Evolutionary conservation across 2,113 vertebrate genomes (phyloP), one percentile per base, ranked within the genome.

Genomic region (Thryonomys swinderianus): DNA sequence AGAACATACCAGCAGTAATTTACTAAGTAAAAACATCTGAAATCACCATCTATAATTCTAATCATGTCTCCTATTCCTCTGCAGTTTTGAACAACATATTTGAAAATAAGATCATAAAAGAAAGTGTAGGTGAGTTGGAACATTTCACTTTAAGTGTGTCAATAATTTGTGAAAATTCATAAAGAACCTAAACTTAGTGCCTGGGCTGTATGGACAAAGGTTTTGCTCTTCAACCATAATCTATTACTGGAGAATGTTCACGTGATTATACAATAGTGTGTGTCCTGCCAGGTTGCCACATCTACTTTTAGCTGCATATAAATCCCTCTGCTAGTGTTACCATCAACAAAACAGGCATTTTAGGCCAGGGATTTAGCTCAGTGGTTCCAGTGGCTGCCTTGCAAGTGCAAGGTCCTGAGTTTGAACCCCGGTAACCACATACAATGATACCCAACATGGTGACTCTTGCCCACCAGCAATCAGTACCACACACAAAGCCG

Each of bases 221-320:
- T 42, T 80, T 96, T 64, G 34, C 30, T 80, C 37, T 76, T 89
- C 84, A 79, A 67, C 69, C 59, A 30, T 64, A 83, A 96, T 67
- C 67, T 74, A 30, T 34, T 45, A n/a, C 45, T 10, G 1, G 34
- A 93, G 71, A 76, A 89, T 27, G 45, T 64, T 61, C 61, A 48
- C 17, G 40, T 64, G 87, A 86, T 91, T 45, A 64, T 25, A 40
- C 14, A 0, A 25, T 23, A 45, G 78, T 84, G 90, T 90, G 92
- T 95, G 96, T 67, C 83, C 92, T 32, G 30, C 71, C 92, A 90
- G 90, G 82, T 92, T 91, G 82, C 48, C 4, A 12, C 10, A 67
- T 66, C 76, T 94, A 57, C 92, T 96, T 93, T 91, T 85, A 93
- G 90, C 76, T 21, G 12, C 79, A 0, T 48, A 8, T 51, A 84